These are phyloP conservation scores for Gracilinanus agilis DNA, from an alignment of 2,113 vertebrate species.

Conservation along the genomic window DNA sequence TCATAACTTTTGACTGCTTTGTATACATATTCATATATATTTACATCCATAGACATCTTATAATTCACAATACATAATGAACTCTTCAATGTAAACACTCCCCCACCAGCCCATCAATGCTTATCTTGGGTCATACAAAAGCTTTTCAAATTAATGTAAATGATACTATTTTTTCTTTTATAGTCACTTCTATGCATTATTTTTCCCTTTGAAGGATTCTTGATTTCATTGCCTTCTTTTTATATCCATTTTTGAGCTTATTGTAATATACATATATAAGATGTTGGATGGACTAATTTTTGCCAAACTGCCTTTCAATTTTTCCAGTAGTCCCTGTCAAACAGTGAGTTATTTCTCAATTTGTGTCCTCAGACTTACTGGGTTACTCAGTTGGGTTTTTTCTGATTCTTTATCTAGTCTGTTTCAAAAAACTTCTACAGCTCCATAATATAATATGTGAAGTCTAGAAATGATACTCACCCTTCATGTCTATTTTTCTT, in stretches of 20 bases:
- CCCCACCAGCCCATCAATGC: too few species aligned
- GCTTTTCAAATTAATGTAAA: not conserved
- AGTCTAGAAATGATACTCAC: not conserved
- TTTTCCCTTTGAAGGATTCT: not conserved
- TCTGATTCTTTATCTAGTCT: not conserved
- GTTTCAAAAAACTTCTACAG: not conserved
- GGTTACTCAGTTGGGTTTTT: not conserved
- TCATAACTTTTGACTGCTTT: not conserved
- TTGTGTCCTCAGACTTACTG: not conserved
- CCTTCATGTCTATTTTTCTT: not conserved
- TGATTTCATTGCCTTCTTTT: not conserved
- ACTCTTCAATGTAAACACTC: too few species aligned
- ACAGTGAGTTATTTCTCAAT: not conserved
- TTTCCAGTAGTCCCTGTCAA: not conserved
- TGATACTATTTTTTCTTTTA: not conserved
- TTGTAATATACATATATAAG: not conserved
- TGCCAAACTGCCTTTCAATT: not conserved
- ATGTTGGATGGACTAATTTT: not conserved
- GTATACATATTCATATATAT: too few species aligned
- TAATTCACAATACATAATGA: not conserved
- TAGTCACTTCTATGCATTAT: not conserved
- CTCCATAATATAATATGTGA: not conserved
- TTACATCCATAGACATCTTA: not conserved
- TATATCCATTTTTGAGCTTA: not conserved
- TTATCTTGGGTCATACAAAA: not conserved